These are phyloP conservation scores for Bombus sibiricus DNA, from an alignment of 1,140 invertebrate genomes.

Conservation along the genomic window DNA sequence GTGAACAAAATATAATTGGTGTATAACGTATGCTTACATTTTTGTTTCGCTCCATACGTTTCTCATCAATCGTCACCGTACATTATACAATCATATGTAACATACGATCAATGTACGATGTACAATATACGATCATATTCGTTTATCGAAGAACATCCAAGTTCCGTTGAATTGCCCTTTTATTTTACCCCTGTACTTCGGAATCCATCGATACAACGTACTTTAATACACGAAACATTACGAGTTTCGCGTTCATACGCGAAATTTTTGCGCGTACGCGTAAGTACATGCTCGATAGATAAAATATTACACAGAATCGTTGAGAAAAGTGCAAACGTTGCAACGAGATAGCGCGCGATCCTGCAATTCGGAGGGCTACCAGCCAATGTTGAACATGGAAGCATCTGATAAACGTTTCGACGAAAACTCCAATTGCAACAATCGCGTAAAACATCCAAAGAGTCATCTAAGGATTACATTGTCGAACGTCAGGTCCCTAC, in stretches of 20 bases:
- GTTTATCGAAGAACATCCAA: neutral
- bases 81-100: neutral
- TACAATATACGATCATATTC: neutral
- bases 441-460: neutral
- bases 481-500: constrained; percentile 83
- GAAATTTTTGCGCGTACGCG: too few relatives aligned
- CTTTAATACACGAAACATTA: neutral
- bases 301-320: neutral
- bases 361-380: neutral
- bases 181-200: neutral
- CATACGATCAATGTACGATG: too few relatives aligned
- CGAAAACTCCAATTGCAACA: neutral
- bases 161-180: neutral
- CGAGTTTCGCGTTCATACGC: neutral
- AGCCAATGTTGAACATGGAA: neutral
- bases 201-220: neutral
- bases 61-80: neutral
- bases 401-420: neutral
- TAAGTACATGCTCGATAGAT: neutral
- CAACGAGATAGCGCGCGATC: neutral
- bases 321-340: neutral
- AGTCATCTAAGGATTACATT: constrained; percentile 85
- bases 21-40: constrained; percentile 17
- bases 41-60: neutral
- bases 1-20: constrained; percentile 32